A percentile compares a stretch with the other conserved stretches of the same genome.
Conservation (phyloP, 1,140 invertebrate species). For the Ceratina japonica region DNA sequence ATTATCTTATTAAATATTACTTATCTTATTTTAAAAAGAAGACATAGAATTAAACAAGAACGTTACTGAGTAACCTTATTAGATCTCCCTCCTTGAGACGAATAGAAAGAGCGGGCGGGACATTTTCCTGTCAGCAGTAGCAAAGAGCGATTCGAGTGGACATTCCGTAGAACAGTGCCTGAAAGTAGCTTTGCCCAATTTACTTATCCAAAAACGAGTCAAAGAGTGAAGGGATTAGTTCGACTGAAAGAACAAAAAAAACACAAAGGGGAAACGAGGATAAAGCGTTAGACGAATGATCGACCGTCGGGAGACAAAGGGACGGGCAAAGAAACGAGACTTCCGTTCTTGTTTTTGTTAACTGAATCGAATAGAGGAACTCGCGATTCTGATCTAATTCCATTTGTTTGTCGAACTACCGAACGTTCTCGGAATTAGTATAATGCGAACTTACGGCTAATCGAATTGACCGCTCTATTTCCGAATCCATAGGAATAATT, state of each 20-base stretch:
- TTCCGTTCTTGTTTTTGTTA: constrained; percentile 20
- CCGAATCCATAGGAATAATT: constrained; percentile 33
- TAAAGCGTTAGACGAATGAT: neutral
- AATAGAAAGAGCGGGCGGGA: neutral
- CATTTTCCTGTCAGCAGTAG: neutral
- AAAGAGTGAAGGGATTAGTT: constrained; percentile 41
- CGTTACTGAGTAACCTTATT: no score
- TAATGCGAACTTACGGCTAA: constrained; percentile 35
- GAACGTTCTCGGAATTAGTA: constrained; percentile 31
- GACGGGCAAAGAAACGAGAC: neutral
- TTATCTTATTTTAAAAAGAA: no score
- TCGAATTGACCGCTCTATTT: constrained; percentile 29
- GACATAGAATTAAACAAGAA: no score
- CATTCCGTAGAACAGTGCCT: neutral
- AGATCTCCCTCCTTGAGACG: neutral
- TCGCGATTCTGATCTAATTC: constrained; percentile 18
- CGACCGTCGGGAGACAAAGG: constrained; percentile 12
- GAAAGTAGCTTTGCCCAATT: neutral
- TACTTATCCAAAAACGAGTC: neutral
- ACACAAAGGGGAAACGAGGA: neutral
- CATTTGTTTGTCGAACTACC: constrained; percentile 22
- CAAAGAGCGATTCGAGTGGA: neutral
- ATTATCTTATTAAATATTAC: no score
- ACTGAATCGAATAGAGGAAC: constrained; percentile 6
- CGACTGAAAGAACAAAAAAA: constrained; percentile 20